A percentile compares a stretch with the other conserved stretches of the same genome.
These are phyloP conservation scores for Brachyptera risi DNA, from an alignment of 2,888 invertebrate species.

Conservation along the genomic window DNA sequence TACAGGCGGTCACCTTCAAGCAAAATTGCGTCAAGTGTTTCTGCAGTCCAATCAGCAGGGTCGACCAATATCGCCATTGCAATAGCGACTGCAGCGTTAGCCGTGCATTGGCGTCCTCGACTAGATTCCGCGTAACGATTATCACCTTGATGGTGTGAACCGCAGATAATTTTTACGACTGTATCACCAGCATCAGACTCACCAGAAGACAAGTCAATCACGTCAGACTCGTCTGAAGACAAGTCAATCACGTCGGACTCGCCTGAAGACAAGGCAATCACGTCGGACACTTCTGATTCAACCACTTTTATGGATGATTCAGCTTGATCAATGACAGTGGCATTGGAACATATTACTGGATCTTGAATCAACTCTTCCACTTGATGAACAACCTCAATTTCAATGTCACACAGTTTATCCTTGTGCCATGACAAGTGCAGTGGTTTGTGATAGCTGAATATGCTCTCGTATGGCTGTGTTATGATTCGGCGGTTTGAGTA, in stretches of 20 bases:
- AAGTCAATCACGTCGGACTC: no score
- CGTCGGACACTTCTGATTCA: no score
- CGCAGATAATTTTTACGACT: background rate
- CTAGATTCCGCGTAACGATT: no score
- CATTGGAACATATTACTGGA: no score
- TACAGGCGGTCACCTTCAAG: background rate
- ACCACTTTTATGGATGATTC: no score
- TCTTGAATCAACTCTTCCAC: no score
- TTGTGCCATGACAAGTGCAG: background rate
- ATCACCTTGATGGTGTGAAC: conserved; percentile 4
- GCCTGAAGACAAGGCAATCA: no score
- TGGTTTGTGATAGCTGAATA: conserved; percentile 1
- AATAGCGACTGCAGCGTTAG: background rate
- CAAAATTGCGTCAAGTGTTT: background rate
- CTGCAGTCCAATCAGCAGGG: background rate
- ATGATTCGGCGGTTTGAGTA: background rate
- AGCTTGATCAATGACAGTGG: background rate
- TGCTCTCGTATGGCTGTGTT: background rate
- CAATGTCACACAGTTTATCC: background rate
- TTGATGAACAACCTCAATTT: background rate
- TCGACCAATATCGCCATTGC: background rate
- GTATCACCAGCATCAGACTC: no score
- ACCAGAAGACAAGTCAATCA: no score
- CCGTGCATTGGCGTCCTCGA: conserved; percentile 11
- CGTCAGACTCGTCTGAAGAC: no score